Evolutionary conservation across 2,888 invertebrate genomes (phyloP).

Genomic region (Barypeithes pellucidus): DNA sequence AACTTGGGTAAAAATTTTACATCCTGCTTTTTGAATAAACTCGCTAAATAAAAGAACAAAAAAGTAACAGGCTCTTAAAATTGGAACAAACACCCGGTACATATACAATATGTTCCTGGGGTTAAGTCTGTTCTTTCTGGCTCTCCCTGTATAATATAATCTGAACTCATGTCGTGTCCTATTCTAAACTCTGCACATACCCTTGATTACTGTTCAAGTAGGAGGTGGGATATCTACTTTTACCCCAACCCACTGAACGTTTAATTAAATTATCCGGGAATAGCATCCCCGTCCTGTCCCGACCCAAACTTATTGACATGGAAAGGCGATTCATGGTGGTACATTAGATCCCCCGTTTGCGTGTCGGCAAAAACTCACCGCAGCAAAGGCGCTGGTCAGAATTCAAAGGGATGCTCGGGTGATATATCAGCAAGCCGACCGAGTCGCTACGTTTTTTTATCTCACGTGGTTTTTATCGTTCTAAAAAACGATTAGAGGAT

Average conservation of each 20-base stretch:
- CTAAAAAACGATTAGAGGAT: neutral
- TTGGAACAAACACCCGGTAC: too few relatives aligned
- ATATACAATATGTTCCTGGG: too few relatives aligned
- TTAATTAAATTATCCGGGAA: neutral
- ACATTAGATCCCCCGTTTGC: constrained; percentile 16
- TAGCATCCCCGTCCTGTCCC: neutral
- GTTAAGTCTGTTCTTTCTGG: too few relatives aligned
- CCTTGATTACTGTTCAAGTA: too few relatives aligned
- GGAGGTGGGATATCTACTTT: too few relatives aligned
- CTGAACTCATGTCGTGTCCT: too few relatives aligned
- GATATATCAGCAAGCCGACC: constrained; percentile 7
- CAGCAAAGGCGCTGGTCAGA: constrained; percentile 16
- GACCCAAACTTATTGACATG: constrained; percentile 17
- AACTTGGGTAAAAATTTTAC: too few relatives aligned
- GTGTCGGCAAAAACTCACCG: constrained; percentile 18
- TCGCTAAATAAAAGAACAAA: too few relatives aligned
- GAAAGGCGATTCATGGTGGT: constrained; percentile 7
- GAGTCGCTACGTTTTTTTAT: constrained; percentile 2
- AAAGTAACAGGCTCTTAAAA: too few relatives aligned
- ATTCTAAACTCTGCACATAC: too few relatives aligned
- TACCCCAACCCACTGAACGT: neutral
- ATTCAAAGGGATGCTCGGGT: constrained; percentile 18
- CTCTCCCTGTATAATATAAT: too few relatives aligned
- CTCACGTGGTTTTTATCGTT: neutral
- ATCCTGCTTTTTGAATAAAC: too few relatives aligned